Base-by-base conservation (phyloP, 2,113 vertebrate species). In the Muntiacus muntjak region DNA sequence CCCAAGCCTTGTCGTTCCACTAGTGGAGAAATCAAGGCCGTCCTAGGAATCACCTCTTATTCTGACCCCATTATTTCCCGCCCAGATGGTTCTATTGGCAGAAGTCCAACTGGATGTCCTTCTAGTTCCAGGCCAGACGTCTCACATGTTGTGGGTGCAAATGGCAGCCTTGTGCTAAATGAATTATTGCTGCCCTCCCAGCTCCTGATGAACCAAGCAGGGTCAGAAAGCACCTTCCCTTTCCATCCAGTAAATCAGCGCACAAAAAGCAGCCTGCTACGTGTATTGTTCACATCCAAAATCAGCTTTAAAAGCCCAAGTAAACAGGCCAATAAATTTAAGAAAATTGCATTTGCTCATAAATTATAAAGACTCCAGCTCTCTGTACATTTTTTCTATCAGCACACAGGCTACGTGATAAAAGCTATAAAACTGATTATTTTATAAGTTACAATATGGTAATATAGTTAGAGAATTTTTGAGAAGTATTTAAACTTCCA, bases 301-400 rank as follows among this genome's bases (percentile, higher is more conserved):
- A 45, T 25, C 76, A 83, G 25, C 28, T 84, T 94, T 95, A 64
- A 97, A 87, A 95, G 7, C 58, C 17, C 45, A 91, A 57, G 90
- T 79, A 96, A 95, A 89, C 11, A 91, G 67, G 43, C 96, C 52
- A 96, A 79, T 96, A 93, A 95, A 93, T 74, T 88, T 96, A 92
- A 97, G 47, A 45, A 78, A 96, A 92, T 88, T 79, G 36, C 15
- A 86, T 87, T 74, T 96, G 54, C 67, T 92, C n/a, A 92, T 91
- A 97, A 96, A 91, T 89, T 92, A 95, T 96, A 92, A 92, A 96
- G 33, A 86, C 71, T 91, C 67, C 21, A 94, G n/a, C 17, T 86
- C 28, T 64, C 62, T 84, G 16, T 90, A 28, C 67, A 95, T 92
- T 96, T 96, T 96, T 88, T 92, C 40, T 85, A 83, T 93, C 54